phyloP scores from a whole-genome alignment of 2,113 vertebrate species.

The Delphinapterus leucas region DNA sequence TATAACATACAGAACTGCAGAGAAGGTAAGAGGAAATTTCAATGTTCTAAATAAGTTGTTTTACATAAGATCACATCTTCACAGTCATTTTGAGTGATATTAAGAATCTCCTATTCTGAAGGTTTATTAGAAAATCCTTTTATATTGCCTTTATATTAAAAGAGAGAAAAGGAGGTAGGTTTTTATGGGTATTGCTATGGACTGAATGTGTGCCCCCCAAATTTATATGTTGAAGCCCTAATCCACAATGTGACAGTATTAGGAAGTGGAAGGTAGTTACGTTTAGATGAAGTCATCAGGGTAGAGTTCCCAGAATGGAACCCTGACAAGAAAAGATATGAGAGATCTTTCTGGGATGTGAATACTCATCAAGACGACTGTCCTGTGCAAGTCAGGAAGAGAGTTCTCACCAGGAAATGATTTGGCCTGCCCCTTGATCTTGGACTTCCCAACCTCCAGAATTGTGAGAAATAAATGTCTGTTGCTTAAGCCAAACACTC shows the following conservation, averaged over 20 bases:
- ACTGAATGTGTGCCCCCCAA: accelerated
- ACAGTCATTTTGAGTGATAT: not conserved
- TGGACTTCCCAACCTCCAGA: not conserved
- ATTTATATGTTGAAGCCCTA: not conserved
- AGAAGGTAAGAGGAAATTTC: not conserved
- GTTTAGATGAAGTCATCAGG: not conserved
- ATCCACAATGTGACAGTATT: not conserved
- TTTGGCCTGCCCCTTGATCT: not conserved
- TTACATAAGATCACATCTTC: not conserved
- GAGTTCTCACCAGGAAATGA: not conserved
- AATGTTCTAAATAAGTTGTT: not conserved
- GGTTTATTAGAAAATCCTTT: not conserved
- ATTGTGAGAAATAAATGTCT: not conserved
- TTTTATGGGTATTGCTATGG: not conserved
- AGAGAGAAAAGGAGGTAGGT: not conserved
- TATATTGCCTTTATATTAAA: not conserved
- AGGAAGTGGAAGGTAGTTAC: not conserved
- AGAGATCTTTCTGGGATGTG: not conserved
- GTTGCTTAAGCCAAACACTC: not conserved
- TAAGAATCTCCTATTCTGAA: not conserved
- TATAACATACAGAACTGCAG: not conserved
- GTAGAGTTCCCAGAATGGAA: not conserved
- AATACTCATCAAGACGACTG: not conserved
- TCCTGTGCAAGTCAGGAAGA: not conserved
- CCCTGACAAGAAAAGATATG: not conserved